Evolutionary conservation across 2,797 vertebrate genomes (phyloP).

Genomic region (Carduelis carduelis): DNA sequence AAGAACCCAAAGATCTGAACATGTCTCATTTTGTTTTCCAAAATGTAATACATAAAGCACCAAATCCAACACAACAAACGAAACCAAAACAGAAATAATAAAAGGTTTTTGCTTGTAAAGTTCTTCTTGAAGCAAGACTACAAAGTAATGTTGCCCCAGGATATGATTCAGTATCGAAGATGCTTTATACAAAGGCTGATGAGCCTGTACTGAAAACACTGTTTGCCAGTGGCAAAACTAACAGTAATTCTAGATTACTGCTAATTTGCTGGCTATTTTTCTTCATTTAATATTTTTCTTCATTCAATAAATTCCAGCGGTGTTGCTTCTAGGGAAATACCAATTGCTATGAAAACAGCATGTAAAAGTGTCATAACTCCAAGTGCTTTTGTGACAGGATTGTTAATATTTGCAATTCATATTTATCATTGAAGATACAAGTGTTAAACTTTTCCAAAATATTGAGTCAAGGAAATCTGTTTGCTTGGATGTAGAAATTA

Average conservation of each 20-base stretch:
- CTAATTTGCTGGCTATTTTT: constrained; percentile 20
- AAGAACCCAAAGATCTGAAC: neutral
- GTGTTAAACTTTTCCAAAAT: neutral
- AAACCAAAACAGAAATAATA: neutral
- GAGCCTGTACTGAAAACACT: neutral
- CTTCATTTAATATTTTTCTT: neutral
- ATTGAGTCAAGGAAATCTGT: neutral
- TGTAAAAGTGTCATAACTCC: neutral
- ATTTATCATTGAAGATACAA: neutral
- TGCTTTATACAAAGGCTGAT: neutral
- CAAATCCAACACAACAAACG: neutral
- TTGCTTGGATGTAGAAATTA: neutral
- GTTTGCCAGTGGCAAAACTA: constrained; percentile 14
- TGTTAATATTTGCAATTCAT: constrained; percentile 45
- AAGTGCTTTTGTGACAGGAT: neutral
- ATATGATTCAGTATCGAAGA: neutral
- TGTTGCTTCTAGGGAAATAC: neutral
- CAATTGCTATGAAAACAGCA: neutral
- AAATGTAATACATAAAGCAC: neutral
- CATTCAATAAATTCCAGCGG: neutral
- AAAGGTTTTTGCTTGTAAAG: neutral
- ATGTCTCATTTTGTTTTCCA: neutral
- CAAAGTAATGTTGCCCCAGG: neutral
- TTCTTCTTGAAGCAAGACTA: neutral
- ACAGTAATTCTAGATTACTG: neutral